A percentile compares a stretch with the other conserved stretches of the same genome.
Evolutionary conservation across 2,888 invertebrate species (phyloP).

Genomic region (Leptothorax acervorum): DNA sequence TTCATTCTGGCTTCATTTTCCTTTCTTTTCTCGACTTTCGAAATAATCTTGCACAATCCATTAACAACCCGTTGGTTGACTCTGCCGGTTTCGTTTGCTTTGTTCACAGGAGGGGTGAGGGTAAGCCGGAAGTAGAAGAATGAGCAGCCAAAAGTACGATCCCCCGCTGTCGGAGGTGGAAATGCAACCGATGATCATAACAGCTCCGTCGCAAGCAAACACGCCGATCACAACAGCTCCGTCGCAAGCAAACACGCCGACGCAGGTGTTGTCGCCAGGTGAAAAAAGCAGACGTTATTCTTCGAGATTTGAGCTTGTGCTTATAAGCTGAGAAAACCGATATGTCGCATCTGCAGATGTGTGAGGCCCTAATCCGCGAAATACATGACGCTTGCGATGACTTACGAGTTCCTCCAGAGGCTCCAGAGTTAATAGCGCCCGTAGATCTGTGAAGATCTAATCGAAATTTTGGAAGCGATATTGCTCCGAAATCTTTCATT

Average conservation of each 20-base stretch:
- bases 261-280: conserved; percentile 34
- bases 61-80: neutral
- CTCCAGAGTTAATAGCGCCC: too few relatives aligned
- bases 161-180: neutral
- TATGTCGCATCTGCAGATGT: neutral
- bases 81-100: neutral
- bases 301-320: too few relatives aligned
- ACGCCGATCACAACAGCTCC: too few relatives aligned
- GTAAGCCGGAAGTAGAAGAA: conserved; percentile 38
- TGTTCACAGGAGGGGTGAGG: neutral
- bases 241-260: neutral
- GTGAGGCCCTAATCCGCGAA: neutral
- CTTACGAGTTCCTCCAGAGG: too few relatives aligned
- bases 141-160: conserved; percentile 30
- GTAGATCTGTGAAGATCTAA: neutral
- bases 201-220: too few relatives aligned
- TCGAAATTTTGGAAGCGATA: neutral
- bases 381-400: neutral
- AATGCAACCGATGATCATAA: conserved; percentile 41
- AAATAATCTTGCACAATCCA: neutral
- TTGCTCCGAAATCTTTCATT: neutral
- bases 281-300: neutral
- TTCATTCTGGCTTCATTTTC: neutral
- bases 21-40: neutral
- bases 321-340: neutral